Evolutionary conservation across 2,888 invertebrate species (phyloP), one percentile per base, ranked within the genome.

Genomic region (Melanchra persicariae): DNA sequence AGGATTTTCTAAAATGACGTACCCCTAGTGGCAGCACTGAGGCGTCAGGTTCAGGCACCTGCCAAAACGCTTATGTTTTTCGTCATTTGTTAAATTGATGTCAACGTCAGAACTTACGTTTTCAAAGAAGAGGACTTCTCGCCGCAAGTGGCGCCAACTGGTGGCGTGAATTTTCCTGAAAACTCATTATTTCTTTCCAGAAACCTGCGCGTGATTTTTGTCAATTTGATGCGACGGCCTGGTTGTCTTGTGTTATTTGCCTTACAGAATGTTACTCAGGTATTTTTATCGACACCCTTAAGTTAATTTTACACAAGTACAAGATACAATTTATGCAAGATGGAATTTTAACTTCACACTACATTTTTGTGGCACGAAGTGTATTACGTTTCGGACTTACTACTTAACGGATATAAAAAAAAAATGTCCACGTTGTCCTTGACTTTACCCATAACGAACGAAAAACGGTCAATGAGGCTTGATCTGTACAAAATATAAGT

Each of bases 401-500:
- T 24, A 47, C 17, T 30, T 40, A 34, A 37, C 45, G 24, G 55
- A 34, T 7, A 22, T 12, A 24, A 24, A 51, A n/a, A 30, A 47
- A 22, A 24, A 1, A 19, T 30, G 43, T 22, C 26, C 9, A 62
- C 12, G 40, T 40, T 62, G 47, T 60, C 34, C 45, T 45, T 22
- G 22, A 61, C 19, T 71, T 57, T 52, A 49, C 22, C 15, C 30
- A 0, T 19, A 65, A 49, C 60, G 54, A 73, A 70, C 60, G 71
- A 73, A 74, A 57, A 43, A 69, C 24, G 40, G 74, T 47, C 72
- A 70, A 73, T 72, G 88, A 89, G 87, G 87, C 87, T 90, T 78
- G 78, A 84, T 85, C 81, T 89, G 90, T 91, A 91, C 91, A 92
- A 91, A 91, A 81, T 85, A 87, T 70, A 77, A 66, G 62, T 85